These are phyloP conservation scores for Dexiosoma caninum DNA, from an alignment of 2,888 invertebrate genomes.

Conservation along the genomic window DNA sequence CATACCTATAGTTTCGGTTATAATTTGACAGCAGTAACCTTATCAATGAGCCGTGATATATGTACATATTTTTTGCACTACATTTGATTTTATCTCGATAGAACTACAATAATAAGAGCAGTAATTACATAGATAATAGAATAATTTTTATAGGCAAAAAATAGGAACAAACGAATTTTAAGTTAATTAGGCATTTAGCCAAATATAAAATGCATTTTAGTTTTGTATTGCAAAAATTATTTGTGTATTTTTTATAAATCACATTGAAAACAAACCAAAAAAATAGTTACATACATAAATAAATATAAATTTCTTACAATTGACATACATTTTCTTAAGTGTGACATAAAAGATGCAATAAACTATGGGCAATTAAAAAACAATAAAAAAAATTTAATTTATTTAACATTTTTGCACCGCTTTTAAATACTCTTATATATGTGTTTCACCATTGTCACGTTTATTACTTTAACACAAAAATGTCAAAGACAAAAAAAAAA, in stretches of 20 bases:
- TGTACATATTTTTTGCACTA: no score
- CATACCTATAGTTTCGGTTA: no score
- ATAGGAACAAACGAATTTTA: not conserved
- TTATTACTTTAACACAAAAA: slow-evolving; percentile 38
- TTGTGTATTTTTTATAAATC: slow-evolving; percentile 25
- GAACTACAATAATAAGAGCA: not conserved
- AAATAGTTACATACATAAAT: not conserved
- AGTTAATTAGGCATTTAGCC: slow-evolving; percentile 45
- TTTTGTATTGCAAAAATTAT: slow-evolving; percentile 2
- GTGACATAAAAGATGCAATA: not conserved
- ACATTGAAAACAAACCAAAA: not conserved
- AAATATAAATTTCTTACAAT: not conserved
- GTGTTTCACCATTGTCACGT: not conserved
- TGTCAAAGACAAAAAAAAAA: not conserved
- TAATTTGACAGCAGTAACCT: no score
- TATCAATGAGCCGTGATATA: no score
- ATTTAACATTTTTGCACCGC: not conserved
- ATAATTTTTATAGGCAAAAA: not conserved
- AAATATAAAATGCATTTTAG: slow-evolving; percentile 39
- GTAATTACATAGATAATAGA: not conserved
- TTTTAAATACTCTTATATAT: not conserved
- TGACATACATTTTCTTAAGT: slow-evolving; percentile 19
- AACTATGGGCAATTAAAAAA: not conserved
- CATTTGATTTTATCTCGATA: no score
- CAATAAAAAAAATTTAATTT: slow-evolving; percentile 13